Conservation (phyloP, 2,113 vertebrate genomes). For the Gymnobelideus leadbeateri region DNA sequence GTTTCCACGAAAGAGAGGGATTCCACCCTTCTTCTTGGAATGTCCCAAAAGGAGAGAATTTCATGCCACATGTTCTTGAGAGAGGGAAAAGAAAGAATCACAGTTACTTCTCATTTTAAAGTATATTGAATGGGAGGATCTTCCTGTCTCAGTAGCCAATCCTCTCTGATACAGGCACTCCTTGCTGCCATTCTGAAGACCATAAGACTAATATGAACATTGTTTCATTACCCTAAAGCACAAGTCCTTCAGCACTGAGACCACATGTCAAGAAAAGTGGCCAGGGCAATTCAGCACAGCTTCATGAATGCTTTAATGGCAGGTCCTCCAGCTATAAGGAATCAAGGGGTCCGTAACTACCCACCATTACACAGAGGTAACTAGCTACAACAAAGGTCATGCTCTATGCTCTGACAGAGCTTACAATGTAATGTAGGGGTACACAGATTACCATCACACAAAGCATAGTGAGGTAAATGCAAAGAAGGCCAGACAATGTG, state of each 20-base stretch:
- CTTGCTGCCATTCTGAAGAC: background rate
- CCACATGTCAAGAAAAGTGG: background rate
- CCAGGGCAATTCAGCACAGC: background rate
- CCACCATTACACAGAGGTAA: background rate
- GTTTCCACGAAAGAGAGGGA: background rate
- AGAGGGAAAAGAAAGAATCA: background rate
- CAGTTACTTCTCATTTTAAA: background rate
- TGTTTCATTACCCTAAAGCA: background rate
- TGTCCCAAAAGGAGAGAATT: background rate
- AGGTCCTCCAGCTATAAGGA: background rate
- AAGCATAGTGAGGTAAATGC: background rate
- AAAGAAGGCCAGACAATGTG: background rate
- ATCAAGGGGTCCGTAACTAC: background rate
- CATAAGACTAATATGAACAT: background rate
- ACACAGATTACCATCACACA: background rate
- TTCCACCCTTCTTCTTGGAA: background rate
- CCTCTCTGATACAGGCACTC: background rate
- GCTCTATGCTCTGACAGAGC: background rate
- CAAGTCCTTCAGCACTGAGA: background rate
- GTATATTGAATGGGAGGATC: background rate
- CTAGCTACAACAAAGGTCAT: background rate
- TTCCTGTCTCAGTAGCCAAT: background rate
- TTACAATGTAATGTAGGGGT: background rate
- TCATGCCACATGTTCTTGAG: background rate
- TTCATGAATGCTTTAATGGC: background rate